phyloP scores from a whole-genome alignment of 2,113 vertebrate genomes.

The Spheniscus mendiculus region DNA sequence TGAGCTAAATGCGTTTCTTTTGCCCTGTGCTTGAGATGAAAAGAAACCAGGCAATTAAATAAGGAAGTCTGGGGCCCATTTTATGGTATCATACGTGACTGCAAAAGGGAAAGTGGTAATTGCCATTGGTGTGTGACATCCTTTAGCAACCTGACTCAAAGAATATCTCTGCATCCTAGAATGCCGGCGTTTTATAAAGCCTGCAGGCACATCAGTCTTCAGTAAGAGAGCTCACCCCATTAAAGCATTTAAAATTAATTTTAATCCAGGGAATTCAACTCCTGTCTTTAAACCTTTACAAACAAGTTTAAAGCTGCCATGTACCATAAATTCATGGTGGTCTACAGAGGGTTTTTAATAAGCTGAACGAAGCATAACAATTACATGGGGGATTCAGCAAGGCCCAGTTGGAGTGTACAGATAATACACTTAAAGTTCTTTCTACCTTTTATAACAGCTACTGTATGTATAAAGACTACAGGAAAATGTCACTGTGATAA shows the following conservation, averaged over 20 bases:
- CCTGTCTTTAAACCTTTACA: conserved; percentile 22
- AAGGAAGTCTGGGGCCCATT: neutral
- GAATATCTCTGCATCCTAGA: conserved; percentile 5
- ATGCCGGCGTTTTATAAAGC: neutral
- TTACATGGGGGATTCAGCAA: neutral
- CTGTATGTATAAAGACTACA: neutral
- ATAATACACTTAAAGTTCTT: neutral
- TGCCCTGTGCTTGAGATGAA: neutral
- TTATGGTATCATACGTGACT: neutral
- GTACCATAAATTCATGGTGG: neutral
- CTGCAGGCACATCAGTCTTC: conserved; percentile 21
- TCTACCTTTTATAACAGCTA: conserved; percentile 6
- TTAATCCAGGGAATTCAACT: conserved; percentile 38
- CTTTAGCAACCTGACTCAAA: conserved; percentile 20
- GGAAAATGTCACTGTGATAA: conserved; percentile 16
- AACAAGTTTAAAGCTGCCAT: conserved; percentile 25
- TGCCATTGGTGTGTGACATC: neutral
- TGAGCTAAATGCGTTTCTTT: conserved; percentile 15
- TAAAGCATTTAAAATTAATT: conserved; percentile 41
- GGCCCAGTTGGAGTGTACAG: neutral
- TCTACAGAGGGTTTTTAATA: neutral
- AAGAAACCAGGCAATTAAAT: conserved; percentile 20
- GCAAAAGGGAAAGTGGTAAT: neutral
- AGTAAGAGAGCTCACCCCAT: neutral
- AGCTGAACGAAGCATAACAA: neutral